phyloP scores from a whole-genome alignment of 2,888 invertebrate species.

The Sinotaia quadrata region DNA sequence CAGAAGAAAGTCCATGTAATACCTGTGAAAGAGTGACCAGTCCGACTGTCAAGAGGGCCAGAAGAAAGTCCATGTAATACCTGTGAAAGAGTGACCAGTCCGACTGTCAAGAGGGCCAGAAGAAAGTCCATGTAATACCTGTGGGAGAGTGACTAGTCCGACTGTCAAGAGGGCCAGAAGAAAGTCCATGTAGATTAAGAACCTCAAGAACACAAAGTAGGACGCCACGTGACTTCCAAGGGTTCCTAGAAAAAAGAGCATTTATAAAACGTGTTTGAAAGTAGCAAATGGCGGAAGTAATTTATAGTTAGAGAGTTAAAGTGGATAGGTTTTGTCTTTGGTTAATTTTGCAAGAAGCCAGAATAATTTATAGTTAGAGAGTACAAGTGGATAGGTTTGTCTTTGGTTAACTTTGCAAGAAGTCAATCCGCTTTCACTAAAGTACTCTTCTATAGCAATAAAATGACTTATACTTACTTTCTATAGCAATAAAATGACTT shows the following conservation, averaged over 20 bases:
- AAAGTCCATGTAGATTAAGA: constrained; percentile 52
- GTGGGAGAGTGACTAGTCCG: constrained; percentile 51
- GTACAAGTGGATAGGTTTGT: no score
- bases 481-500: no score
- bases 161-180: constrained; percentile 44
- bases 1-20: constrained; percentile 48
- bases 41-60: constrained; percentile 44
- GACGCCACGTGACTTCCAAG: constrained; percentile 63
- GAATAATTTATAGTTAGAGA: no score
- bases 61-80: constrained; percentile 54
- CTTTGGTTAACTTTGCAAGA: no score
- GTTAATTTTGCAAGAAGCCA: no score
- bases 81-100: constrained; percentile 54
- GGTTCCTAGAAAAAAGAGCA: constrained; percentile 52
- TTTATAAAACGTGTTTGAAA: no score
- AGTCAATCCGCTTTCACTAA: no score
- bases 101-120: constrained; percentile 44
- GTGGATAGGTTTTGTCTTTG: no score
- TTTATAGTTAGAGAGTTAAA: no score
- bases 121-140: constrained; percentile 56
- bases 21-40: constrained; percentile 58
- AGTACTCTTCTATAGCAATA: no score
- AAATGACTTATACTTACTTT: no score
- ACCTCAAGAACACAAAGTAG: constrained; percentile 58
- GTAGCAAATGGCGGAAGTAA: no score